Evolutionary conservation across 1,140 invertebrate genomes (phyloP), one percentile per base, ranked within the genome.

Genomic region (Heliothis subflexa): DNA sequence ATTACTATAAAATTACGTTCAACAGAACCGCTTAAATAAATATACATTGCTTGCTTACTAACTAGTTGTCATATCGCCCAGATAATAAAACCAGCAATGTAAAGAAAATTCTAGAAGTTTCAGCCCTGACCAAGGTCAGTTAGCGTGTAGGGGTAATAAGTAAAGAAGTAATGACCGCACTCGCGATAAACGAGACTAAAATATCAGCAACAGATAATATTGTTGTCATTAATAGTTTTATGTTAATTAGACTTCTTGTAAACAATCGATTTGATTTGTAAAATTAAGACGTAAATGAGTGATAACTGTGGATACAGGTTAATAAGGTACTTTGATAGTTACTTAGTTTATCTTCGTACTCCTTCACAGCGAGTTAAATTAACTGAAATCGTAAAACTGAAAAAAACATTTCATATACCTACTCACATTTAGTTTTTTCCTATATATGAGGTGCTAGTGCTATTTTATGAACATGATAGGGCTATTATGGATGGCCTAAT

Each of bases 101-200:
- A 85, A 1, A 1, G 64, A 11, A 61, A 81, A 64, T 61, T 76
- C 33, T 78, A 70, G 76, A 78, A 74, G 45, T 70, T 52, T 77
- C 14, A 16, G 13, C 57, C 28, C 10, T 62, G 9, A 13, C 11
- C 3, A 25, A 64, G 28, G 13, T 64, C 50, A 25, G 54, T 70
- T 52, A 12, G 10, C 50, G 16, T 72, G 25, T 59, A 62, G 25
- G n/a, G 21, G 61, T 80, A 70, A 52, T 45, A 55, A 47, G 45
- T 59, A 57, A 78, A 79, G 83, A 85, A 83, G 85, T 85, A 86
- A 85, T 85, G 85, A 86, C 85, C 85, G 82, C 82, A 68, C 59
- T 61, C 59, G 80, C 68, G 83, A 85, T 83, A 86, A 82, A 75
- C 33, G 77, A 52, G 55, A 80, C 52, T 74, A 64, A 75, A 80